Evolutionary conservation across 2,797 vertebrate genomes (phyloP).

Genomic region (Sternotherus odoratus): DNA sequence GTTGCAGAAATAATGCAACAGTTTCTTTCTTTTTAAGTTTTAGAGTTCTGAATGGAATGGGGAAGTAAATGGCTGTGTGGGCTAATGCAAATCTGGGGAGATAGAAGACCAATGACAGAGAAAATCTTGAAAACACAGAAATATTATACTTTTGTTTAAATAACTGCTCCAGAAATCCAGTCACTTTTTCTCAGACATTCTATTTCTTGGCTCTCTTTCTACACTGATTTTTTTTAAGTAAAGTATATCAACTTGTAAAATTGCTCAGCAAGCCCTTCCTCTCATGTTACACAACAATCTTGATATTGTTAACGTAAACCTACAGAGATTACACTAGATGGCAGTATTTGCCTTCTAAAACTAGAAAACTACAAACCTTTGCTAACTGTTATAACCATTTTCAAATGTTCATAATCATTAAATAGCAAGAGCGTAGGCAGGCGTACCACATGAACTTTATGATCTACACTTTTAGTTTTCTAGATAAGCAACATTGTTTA

Average conservation of each 20-base stretch:
- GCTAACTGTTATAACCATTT: not conserved
- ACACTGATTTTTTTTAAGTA: not conserved
- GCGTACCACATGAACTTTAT: not conserved
- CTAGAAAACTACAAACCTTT: not conserved
- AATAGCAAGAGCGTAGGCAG: not conserved
- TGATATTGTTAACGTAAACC: not conserved
- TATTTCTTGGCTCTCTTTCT: not conserved
- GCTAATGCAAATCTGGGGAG: not conserved
- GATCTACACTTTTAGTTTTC: not conserved
- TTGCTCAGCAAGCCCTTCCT: not conserved
- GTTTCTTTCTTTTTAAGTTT: not conserved
- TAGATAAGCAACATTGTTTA: not conserved
- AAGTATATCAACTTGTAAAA: not conserved
- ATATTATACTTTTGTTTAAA: not conserved
- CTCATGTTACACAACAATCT: not conserved
- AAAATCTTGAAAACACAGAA: not conserved
- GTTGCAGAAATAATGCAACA: not conserved
- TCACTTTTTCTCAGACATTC: not conserved
- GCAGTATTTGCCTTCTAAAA: constrained; percentile 43
- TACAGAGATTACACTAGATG: constrained; percentile 53
- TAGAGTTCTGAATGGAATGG: not conserved
- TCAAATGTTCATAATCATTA: fast-evolving
- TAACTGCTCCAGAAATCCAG: not conserved
- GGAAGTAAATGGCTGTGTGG: fast-evolving
- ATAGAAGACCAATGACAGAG: not conserved